phyloP scores from a whole-genome alignment of 2,797 vertebrate species.

The Macropodus opercularis region DNA sequence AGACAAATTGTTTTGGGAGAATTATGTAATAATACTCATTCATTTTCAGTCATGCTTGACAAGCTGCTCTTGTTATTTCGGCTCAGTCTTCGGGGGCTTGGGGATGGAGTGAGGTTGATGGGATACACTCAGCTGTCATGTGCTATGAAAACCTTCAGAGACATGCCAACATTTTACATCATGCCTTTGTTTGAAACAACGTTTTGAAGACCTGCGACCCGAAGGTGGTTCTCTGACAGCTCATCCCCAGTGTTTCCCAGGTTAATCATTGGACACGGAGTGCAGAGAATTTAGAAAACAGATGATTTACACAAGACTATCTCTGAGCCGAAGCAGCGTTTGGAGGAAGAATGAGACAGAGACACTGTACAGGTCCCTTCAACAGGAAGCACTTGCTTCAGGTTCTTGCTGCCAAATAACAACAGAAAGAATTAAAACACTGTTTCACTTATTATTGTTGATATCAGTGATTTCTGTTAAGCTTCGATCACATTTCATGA shows the following conservation, averaged over 20 bases:
- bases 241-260: not conserved
- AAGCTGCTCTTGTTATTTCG: conserved; percentile 46
- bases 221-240: conserved; percentile 1
- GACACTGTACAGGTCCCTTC: too few species aligned
- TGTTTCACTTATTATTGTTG: too few species aligned
- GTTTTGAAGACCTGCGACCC: conserved; percentile 10
- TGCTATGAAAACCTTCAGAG: not conserved
- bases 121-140: conserved; percentile 13
- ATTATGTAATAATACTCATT: conserved; percentile 72
- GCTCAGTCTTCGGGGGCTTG: conserved; percentile 16
- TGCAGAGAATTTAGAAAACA: too few species aligned
- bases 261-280: conserved; percentile 1
- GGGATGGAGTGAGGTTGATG: conserved; percentile 20
- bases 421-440: too few species aligned
- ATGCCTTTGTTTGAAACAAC: conserved; percentile 14
- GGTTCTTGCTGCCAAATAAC: too few species aligned
- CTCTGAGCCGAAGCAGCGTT: too few species aligned
- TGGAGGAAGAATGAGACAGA: too few species aligned
- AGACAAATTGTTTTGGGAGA: conserved; percentile 63
- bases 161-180: conserved; percentile 10
- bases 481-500: too few species aligned
- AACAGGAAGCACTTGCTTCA: too few species aligned
- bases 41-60: conserved; percentile 63
- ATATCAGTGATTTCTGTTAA: too few species aligned
- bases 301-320: too few species aligned